Evolutionary conservation across 2,113 vertebrate genomes (phyloP), one percentile per base, ranked within the genome.

Genomic region (Platysternon megacephalum): DNA sequence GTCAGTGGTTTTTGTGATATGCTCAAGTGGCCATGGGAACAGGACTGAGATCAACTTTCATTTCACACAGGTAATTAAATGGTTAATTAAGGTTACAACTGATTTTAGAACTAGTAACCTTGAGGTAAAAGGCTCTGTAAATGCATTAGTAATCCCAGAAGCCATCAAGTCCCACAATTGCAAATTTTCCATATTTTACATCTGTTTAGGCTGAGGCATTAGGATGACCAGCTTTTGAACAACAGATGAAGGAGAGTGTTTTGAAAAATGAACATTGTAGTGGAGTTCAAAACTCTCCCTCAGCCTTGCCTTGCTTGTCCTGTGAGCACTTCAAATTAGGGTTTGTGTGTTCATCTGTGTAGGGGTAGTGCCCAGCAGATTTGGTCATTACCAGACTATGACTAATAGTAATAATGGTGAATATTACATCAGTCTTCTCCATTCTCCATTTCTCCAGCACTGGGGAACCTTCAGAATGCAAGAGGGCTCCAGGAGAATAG

Each of bases 141-240:
- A 53, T 46, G 10, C 88, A 87, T 85, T 85, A 61, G 16, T 74
- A 89, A 28, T 51, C 82, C 65, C 79, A 94, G 81, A 12, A 88
- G 44, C 26, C 2, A 1, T 80, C 89, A 79, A 0, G 0, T 26
- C 10, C 12, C 16, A 68, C 32, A n/a, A 19, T 21, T 68, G 32
- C 35, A 19, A 68, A n/a, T 68, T 68, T 35, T 19, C 13, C 4
- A 10, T 0, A 0, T 79, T 94, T 91, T 91, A 44, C 80, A 72
- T 42, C 85, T 72, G 7, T 14, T 14, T 72, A 48, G 3, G 10
- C 3, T 55, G 26, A 89, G 11, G 24, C 21, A 76, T 76, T 76
- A 44, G 35, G 39, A 74, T 74, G 72, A n/a, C 68, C 35, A 72
- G 58, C 48, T 87, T 94, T 74, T 76, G 72, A 76, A 85, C 9